Evolutionary conservation across 1,140 invertebrate genomes (phyloP).

Genomic region (Stratiolaelaps scimitus): DNA sequence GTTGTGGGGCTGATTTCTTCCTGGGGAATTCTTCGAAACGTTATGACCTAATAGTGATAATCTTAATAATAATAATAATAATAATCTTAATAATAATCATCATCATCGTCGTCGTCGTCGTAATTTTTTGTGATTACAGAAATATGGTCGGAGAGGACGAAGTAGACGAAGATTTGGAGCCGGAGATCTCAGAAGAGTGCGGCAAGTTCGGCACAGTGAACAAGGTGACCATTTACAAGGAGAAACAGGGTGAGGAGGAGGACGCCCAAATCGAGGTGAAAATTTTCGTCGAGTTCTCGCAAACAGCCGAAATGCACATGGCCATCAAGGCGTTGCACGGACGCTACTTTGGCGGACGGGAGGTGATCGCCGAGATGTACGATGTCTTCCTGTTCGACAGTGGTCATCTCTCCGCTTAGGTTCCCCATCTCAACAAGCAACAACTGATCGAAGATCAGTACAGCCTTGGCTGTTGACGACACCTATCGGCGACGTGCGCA

Average conservation of each 20-base stretch:
- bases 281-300: slow-evolving; percentile 91
- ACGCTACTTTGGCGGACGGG: slow-evolving; percentile 84
- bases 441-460: too few species aligned
- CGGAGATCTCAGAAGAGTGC: slow-evolving; percentile 96
- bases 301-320: slow-evolving; percentile 36
- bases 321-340: slow-evolving; percentile 58
- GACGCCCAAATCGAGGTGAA: slow-evolving; percentile 82
- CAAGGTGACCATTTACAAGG: slow-evolving; percentile 95
- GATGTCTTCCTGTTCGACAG: slow-evolving; percentile 92
- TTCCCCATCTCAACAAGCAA: background rate
- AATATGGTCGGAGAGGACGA: slow-evolving; percentile 93
- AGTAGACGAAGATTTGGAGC: slow-evolving; percentile 87
- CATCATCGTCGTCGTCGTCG: too few species aligned
- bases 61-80: too few species aligned
- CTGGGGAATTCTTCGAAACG: too few species aligned
- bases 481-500: too few species aligned
- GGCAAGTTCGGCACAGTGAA: slow-evolving; percentile 63
- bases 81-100: too few species aligned
- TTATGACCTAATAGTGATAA: too few species aligned
- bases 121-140: slow-evolving; percentile 56
- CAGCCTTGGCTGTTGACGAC: too few species aligned
- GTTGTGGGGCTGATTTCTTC: too few species aligned
- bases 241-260: slow-evolving; percentile 80
- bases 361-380: slow-evolving; percentile 82
- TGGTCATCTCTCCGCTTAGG: slow-evolving; percentile 82